phyloP scores from a whole-genome alignment of 1,140 invertebrate species.

The Trinorchestia longiramus region DNA sequence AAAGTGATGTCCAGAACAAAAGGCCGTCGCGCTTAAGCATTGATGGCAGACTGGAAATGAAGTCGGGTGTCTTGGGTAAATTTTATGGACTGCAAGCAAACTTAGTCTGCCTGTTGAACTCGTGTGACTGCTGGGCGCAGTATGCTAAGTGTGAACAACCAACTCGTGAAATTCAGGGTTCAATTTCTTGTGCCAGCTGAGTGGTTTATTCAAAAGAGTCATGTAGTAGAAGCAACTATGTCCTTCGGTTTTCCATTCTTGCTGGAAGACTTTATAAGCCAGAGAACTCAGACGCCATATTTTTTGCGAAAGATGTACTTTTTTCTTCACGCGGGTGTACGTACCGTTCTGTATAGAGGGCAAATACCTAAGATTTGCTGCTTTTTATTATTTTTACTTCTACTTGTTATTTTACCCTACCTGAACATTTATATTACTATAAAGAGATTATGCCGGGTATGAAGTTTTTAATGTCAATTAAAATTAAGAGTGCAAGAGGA shows the following conservation, averaged over 20 bases:
- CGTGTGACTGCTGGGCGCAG: too few relatives aligned
- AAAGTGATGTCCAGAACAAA: too few relatives aligned
- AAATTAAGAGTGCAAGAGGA: not conserved
- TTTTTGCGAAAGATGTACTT: not conserved
- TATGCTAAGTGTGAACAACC: not conserved
- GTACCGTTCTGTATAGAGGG: not conserved
- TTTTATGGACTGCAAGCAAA: too few relatives aligned
- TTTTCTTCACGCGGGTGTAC: too few relatives aligned
- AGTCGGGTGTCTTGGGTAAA: too few relatives aligned
- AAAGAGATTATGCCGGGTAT: not conserved
- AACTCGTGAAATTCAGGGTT: not conserved
- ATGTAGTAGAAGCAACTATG: not conserved
- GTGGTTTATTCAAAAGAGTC: not conserved
- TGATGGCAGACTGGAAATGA: too few relatives aligned
- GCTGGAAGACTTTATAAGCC: not conserved
- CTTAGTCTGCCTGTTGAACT: too few relatives aligned
- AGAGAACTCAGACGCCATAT: not conserved
- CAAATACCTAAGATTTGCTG: not conserved
- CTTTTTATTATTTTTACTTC: not conserved
- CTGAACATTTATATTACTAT: not conserved
- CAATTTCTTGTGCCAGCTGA: not conserved
- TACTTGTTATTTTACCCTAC: not conserved
- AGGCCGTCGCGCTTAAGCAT: too few relatives aligned
- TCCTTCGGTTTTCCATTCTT: not conserved
- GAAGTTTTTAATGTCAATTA: not conserved